These are phyloP conservation scores for Elysia chlorotica DNA, from an alignment of 1,140 invertebrate genomes.

Conservation along the genomic window DNA sequence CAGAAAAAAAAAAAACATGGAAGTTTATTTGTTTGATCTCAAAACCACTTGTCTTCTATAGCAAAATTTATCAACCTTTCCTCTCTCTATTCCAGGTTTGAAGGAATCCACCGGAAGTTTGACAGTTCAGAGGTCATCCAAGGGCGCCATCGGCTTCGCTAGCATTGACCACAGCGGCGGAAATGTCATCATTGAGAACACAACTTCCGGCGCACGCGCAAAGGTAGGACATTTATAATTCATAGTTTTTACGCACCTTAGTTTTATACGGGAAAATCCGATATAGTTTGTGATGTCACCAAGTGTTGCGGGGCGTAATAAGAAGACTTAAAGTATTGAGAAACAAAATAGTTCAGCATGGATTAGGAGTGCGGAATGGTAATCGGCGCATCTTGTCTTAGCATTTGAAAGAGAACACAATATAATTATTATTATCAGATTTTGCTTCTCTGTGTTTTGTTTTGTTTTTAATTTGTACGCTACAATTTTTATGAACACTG, in stretches of 20 bases:
- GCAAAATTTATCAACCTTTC: background rate
- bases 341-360: too few relatives aligned
- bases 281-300: too few relatives aligned
- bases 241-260: background rate
- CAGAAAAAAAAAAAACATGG: background rate
- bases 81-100: constrained; percentile 1
- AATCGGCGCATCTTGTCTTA: too few relatives aligned
- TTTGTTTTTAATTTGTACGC: too few relatives aligned
- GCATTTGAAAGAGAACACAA: too few relatives aligned
- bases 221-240: constrained; percentile 16
- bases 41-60: background rate
- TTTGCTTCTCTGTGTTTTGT: too few relatives aligned
- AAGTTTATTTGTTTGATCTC: background rate
- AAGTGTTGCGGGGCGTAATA: too few relatives aligned
- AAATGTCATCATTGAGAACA: constrained; percentile 24
- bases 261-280: too few relatives aligned
- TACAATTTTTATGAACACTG: too few relatives aligned
- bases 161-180: constrained; percentile 20
- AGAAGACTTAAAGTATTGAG: too few relatives aligned
- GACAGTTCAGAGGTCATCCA: constrained; percentile 24
- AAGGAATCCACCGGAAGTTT: constrained; percentile 20
- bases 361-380: too few relatives aligned
- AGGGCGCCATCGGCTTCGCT: constrained; percentile 18
- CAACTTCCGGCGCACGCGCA: constrained; percentile 18
- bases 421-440: too few relatives aligned